These are phyloP conservation scores for Drosophila albomicans DNA, from an alignment of 1,140 invertebrate genomes.

Conservation along the genomic window DNA sequence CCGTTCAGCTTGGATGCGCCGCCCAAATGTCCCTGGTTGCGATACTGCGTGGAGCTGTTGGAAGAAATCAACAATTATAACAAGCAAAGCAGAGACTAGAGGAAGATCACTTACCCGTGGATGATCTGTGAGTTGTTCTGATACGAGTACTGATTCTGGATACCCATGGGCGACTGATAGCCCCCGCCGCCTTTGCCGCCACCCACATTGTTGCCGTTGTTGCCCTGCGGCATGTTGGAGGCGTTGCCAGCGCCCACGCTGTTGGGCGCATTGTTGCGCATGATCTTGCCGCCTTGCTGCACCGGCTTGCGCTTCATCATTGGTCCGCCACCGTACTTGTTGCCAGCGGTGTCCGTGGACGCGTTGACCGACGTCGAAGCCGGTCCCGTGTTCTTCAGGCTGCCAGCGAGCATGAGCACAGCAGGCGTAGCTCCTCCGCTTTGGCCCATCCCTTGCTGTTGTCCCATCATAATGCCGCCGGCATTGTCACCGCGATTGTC, in stretches of 20 bases:
- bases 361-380: slow-evolving; percentile 49
- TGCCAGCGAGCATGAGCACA: slow-evolving; percentile 63
- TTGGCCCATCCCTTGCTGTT: slow-evolving; percentile 51
- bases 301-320: slow-evolving; percentile 80
- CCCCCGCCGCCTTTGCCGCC: slow-evolving; percentile 57
- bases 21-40: slow-evolving; percentile 68
- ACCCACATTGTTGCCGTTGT: slow-evolving; percentile 61
- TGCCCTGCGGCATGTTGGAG: slow-evolving; percentile 55
- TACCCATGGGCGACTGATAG: slow-evolving; percentile 72
- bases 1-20: slow-evolving; percentile 80
- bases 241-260: slow-evolving; percentile 47
- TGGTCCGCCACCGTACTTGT: slow-evolving; percentile 70
- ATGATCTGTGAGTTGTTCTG: slow-evolving; percentile 77
- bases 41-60: slow-evolving; percentile 58
- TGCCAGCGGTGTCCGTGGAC: slow-evolving; percentile 55
- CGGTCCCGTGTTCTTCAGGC: slow-evolving; percentile 63
- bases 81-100: too few species aligned
- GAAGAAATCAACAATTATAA: background rate
- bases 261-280: slow-evolving; percentile 70
- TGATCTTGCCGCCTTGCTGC: slow-evolving; percentile 69
- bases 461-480: slow-evolving; percentile 57
- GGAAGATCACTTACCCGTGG: slow-evolving; percentile 60
- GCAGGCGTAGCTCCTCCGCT: slow-evolving; percentile 52
- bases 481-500: slow-evolving; percentile 55
- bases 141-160: slow-evolving; percentile 78